phyloP scores from a whole-genome alignment of 2,888 invertebrate species.

The Diaperis boleti region DNA sequence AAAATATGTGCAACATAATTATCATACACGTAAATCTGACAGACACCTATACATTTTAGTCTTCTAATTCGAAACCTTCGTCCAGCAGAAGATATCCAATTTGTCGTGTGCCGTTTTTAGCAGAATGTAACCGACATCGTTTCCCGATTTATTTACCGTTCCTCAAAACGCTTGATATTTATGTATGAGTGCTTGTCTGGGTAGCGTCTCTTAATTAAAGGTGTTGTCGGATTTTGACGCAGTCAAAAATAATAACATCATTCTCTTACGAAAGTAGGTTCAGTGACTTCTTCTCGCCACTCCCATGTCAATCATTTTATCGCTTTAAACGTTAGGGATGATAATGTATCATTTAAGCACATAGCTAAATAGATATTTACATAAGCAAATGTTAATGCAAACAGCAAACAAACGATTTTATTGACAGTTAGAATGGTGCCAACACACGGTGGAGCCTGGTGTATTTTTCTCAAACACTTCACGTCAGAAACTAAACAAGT shows the following conservation, averaged over 20 bases:
- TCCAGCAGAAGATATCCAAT: too few species aligned
- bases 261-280: constrained; percentile 20
- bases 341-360: constrained; percentile 33
- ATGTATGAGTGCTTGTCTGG: constrained; percentile 12
- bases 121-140: not conserved
- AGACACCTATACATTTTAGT: too few species aligned
- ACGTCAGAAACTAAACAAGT: constrained; percentile 35
- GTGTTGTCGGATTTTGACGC: constrained; percentile 25
- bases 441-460: constrained; percentile 34
- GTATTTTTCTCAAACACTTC: constrained; percentile 40
- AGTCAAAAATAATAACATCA: constrained; percentile 26
- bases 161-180: constrained; percentile 24
- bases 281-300: constrained; percentile 24
- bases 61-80: too few species aligned
- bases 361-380: constrained; percentile 24
- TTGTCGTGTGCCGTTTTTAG: too few species aligned
- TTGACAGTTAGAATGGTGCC: constrained; percentile 21
- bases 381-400: constrained; percentile 39
- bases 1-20: too few species aligned
- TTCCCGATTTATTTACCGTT: not conserved
- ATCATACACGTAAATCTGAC: too few species aligned
- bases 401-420: constrained; percentile 40
- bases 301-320: constrained; percentile 39
- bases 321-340: constrained; percentile 22
- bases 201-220: constrained; percentile 25